Percentiles rank a stretch among this genome's conserved stretches.
phyloP scores from a whole-genome alignment of 2,113 vertebrate species.

The Mola mola region DNA sequence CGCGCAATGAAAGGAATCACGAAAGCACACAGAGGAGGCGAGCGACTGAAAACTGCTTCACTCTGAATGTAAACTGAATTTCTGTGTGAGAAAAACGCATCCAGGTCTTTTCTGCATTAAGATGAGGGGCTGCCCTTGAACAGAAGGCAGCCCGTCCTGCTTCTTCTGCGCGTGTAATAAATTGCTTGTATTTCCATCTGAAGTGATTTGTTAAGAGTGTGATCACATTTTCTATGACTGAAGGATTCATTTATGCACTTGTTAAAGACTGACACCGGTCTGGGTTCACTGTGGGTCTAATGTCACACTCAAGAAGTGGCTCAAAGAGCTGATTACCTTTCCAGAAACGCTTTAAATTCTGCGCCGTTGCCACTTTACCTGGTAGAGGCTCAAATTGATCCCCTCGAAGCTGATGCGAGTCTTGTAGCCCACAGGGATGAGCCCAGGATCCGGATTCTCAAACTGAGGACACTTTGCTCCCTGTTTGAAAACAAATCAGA shows the following conservation, averaged over 20 bases:
- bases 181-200: background rate
- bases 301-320: background rate
- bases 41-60: background rate
- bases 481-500: conserved; percentile 71
- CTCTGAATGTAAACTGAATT: background rate
- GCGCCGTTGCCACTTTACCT: conserved; percentile 67
- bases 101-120: too few species aligned
- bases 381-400: conserved; percentile 82
- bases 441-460: conserved; percentile 85
- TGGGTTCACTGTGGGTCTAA: background rate
- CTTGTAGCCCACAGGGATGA: conserved; percentile 88
- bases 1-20: too few species aligned
- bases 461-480: conserved; percentile 89
- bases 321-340: background rate
- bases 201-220: background rate
- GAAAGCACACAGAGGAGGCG: too few species aligned
- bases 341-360: conserved; percentile 20
- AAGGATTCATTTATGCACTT: background rate
- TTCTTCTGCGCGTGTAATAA: background rate
- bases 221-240: background rate
- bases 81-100: background rate
- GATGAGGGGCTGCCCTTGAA: background rate
- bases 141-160: background rate
- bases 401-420: conserved; percentile 88
- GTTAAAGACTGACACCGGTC: background rate